These are phyloP conservation scores for Mionectes olivaceus DNA, from an alignment of 2,797 vertebrate species.

Conservation along the genomic window DNA sequence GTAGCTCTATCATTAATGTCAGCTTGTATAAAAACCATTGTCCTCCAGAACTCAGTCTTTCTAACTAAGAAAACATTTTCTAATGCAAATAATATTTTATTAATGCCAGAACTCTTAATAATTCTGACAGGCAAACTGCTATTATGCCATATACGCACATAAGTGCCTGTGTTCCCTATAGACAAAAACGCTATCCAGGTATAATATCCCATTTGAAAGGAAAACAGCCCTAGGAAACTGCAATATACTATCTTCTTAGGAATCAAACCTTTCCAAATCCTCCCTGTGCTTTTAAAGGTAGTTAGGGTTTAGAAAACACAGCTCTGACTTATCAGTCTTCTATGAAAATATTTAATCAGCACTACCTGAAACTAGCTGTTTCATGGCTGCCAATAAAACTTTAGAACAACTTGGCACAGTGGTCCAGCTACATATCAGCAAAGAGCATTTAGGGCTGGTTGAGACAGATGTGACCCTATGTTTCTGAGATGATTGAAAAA, in stretches of 20 bases:
- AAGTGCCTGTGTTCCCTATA: background rate
- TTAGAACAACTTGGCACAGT: background rate
- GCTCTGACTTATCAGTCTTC: background rate
- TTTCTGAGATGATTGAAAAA: background rate
- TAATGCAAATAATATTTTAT: constrained; percentile 67
- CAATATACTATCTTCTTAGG: background rate
- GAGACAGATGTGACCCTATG: background rate
- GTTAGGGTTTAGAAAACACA: constrained; percentile 33
- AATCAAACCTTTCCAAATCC: constrained; percentile 52
- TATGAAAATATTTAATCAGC: background rate
- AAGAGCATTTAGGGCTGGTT: background rate
- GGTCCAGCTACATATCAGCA: background rate
- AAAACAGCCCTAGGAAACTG: constrained; percentile 36
- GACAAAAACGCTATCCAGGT: constrained; percentile 31
- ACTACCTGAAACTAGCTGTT: background rate
- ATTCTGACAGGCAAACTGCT: constrained; percentile 53
- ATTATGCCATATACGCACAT: background rate
- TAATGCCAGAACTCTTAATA: constrained; percentile 55
- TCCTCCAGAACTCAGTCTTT: constrained; percentile 34
- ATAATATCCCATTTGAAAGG: constrained; percentile 21
- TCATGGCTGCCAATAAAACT: background rate
- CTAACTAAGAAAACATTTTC: constrained; percentile 51
- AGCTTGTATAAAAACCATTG: constrained; percentile 46
- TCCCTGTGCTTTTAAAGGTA: constrained; percentile 53
- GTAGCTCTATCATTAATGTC: constrained; percentile 57